phyloP scores from a whole-genome alignment of 2,888 invertebrate genomes.

The Horisme vitalbata region DNA sequence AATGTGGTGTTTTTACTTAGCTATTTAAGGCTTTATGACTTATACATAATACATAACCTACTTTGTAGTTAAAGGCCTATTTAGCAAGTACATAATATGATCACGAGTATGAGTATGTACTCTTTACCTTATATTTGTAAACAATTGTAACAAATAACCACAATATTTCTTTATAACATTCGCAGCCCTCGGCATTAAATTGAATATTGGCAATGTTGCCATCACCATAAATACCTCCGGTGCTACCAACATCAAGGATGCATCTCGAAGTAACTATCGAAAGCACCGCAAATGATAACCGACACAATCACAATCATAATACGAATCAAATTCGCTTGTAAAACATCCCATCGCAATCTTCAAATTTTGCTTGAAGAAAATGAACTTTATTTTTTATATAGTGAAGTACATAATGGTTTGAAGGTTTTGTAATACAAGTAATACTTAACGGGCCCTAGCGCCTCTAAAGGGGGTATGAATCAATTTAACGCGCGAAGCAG shows the following conservation, averaged over 20 bases:
- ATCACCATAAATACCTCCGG: conserved; percentile 41
- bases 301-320: not conserved
- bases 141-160: conserved; percentile 2
- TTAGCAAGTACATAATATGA: too few species aligned
- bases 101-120: too few species aligned
- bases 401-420: conserved; percentile 25
- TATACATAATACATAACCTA: too few species aligned
- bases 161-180: not conserved
- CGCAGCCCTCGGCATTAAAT: conserved; percentile 28
- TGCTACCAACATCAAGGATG: conserved; percentile 40
- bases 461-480: conserved; percentile 51
- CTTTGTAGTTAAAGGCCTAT: too few species aligned
- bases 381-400: conserved; percentile 2
- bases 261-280: conserved; percentile 31
- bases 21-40: too few species aligned
- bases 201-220: conserved; percentile 39
- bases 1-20: too few species aligned
- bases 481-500: conserved; percentile 48
- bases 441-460: conserved; percentile 36
- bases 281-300: not conserved
- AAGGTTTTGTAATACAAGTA: conserved; percentile 18
- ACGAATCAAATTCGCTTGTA: conserved; percentile 15
- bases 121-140: not conserved
- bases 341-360: conserved; percentile 25
- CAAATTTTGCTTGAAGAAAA: conserved; percentile 5